These are phyloP conservation scores for Deroptyus accipitrinus DNA, from an alignment of 2,113 vertebrate genomes.

Conservation along the genomic window DNA sequence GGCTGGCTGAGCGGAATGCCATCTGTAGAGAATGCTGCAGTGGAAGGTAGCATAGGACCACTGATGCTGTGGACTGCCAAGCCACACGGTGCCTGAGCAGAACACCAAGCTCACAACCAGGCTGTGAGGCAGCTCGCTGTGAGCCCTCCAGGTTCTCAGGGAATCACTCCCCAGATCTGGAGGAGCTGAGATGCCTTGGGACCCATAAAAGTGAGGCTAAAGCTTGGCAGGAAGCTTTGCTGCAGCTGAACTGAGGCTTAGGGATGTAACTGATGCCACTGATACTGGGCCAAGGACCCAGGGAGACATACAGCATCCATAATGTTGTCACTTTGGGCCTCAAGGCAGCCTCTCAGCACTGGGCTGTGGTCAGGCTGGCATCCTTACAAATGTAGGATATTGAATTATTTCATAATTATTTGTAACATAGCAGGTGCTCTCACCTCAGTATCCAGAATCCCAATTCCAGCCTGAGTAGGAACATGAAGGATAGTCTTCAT, in stretches of 20 bases:
- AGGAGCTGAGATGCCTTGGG: neutral
- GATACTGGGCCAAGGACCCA: neutral
- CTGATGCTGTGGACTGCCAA: neutral
- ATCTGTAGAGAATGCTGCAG: neutral
- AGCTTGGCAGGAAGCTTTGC: neutral
- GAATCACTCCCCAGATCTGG: neutral
- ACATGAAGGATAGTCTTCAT: neutral
- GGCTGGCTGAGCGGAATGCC: neutral
- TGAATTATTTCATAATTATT: neutral
- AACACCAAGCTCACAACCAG: neutral
- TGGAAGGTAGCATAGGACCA: neutral
- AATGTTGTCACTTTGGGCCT: neutral
- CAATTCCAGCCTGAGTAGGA: neutral
- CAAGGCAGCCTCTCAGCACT: neutral
- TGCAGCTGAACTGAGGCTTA: neutral
- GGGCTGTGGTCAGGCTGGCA: neutral
- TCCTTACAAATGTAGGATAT: neutral
- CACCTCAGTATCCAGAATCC: neutral
- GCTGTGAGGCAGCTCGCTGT: neutral
- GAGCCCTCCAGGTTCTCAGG: neutral
- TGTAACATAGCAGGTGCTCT: neutral
- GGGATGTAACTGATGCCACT: neutral
- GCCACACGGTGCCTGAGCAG: fast-evolving
- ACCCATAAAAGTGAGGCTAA: neutral
- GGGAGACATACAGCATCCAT: fast-evolving